Evolutionary conservation across 1,140 invertebrate genomes (phyloP).

Genomic region (Oryzaephilus surinamensis): DNA sequence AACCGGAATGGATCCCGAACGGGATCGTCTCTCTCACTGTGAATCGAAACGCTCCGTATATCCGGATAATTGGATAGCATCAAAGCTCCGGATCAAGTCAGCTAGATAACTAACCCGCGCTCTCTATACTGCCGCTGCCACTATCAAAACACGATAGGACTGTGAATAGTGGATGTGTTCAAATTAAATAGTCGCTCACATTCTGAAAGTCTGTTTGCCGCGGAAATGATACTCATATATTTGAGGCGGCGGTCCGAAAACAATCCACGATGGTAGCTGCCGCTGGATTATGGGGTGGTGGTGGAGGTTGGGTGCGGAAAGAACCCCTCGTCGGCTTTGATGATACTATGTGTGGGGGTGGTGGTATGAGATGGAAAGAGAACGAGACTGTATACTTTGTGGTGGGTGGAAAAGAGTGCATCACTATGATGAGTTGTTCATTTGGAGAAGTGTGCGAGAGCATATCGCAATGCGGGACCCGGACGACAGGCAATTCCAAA

Average conservation of each 20-base stretch:
- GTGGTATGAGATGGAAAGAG: conserved; percentile 14
- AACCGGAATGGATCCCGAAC: conserved; percentile 26
- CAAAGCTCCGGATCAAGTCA: conserved; percentile 27
- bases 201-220: conserved; percentile 17
- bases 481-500: conserved; percentile 26
- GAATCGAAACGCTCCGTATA: conserved; percentile 31
- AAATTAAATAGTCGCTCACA: conserved; percentile 16
- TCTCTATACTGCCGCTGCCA: conserved; percentile 9
- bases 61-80: conserved; percentile 29
- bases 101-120: conserved; percentile 28
- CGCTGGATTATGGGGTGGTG: too few species aligned
- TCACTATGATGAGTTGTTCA: conserved; percentile 27
- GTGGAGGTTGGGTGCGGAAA: too few species aligned
- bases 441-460: conserved; percentile 29
- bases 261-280: conserved; percentile 27
- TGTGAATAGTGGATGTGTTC: conserved; percentile 10
- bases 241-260: conserved; percentile 23
- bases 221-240: conserved; percentile 23
- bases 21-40: conserved; percentile 5
- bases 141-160: conserved; percentile 21
- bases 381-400: conserved; percentile 10
- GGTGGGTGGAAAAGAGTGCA: conserved; percentile 16
- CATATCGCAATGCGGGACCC: conserved; percentile 28
- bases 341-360: too few species aligned
- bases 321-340: too few species aligned